Evolutionary conservation across 2,797 vertebrate genomes (phyloP), one percentile per base, ranked within the genome.

Genomic region (Phoeniculus purpureus): DNA sequence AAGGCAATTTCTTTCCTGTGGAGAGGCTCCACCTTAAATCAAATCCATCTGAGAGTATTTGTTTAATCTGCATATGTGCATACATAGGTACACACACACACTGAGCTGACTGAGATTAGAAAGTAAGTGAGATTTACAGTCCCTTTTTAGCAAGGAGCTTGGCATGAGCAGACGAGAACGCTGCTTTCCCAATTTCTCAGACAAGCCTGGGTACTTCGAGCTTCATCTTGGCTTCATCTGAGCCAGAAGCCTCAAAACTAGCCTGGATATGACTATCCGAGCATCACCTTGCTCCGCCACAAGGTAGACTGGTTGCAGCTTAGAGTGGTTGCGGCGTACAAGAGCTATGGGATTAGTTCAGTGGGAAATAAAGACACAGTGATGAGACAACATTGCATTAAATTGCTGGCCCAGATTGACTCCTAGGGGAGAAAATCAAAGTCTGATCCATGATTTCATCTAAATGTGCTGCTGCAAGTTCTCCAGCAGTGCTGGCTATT

Each of bases 11-110:
- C 56, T 73, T 34, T 31, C 4, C 27, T n/a, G 52, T 15, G 29
- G 29, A 52, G 50, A 71, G 29, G 9, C 40, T 83, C 52, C 71
- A 31, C 45, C 48, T 70, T 6, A 22, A 78, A 72, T 21, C 72
- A n/a, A 26, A 1, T 6, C 1, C 68, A 0, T 29, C 65, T 15
- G 18, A 3, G 20, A 67, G 34, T 5, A 1, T 20, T 58, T 11
- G 12, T 58, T 89, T n/a, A 5, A 29, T 37, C 51, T 23, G 52
- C 55, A 34, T 5, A 2, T 43, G 43, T 13, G 16, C 1, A 4
- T 14, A 19, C 21, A 19, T 10, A 3, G 1, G 0, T 3, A 7
- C 10, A 14, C 29, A 16, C 7, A 1, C 1, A 2, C 16, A 43
- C 43, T 43, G 43, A 43, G 43, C 1, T 10, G 12, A 40, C 52